These are phyloP conservation scores for Aleiodes testaceus DNA, from an alignment of 2,888 invertebrate genomes.

Conservation along the genomic window DNA sequence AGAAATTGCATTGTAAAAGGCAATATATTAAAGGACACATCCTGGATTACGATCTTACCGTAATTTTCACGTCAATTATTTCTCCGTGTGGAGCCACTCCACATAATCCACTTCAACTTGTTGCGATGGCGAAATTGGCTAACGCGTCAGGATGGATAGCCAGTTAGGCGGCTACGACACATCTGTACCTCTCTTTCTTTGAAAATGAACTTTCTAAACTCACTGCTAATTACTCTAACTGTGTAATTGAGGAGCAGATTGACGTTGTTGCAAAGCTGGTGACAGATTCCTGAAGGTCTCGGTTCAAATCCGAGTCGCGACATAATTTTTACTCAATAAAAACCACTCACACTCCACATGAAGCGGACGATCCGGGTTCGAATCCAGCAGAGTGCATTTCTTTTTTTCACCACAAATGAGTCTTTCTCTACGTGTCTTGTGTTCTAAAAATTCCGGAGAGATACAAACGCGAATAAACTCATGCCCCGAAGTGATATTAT, in stretches of 20 bases:
- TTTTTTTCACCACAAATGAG: background rate
- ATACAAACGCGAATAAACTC: background rate
- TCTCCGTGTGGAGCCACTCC: too few relatives aligned
- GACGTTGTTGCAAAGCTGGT: background rate
- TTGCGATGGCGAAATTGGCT: conserved; percentile 24
- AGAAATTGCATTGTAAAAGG: too few relatives aligned
- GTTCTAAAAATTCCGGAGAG: background rate
- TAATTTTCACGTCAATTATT: too few relatives aligned
- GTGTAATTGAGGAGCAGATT: conserved; percentile 4
- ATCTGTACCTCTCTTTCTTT: background rate
- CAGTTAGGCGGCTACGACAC: conserved; percentile 9
- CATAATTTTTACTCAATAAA: background rate
- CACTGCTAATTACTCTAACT: background rate
- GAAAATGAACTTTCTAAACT: conserved; percentile 13
- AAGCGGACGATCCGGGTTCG: conserved; percentile 19
- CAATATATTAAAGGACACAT: too few relatives aligned
- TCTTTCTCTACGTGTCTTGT: background rate
- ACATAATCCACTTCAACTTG: background rate
- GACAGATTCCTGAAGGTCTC: conserved; percentile 25
- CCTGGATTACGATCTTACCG: too few relatives aligned
- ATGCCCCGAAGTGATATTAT: conserved; percentile 36
- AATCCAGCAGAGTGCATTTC: background rate
- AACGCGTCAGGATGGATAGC: conserved; percentile 19
- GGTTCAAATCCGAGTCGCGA: conserved; percentile 27
- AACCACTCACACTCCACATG: background rate